Evolutionary conservation across 1,140 invertebrate genomes (phyloP).

Genomic region (Drosophila subobscura): DNA sequence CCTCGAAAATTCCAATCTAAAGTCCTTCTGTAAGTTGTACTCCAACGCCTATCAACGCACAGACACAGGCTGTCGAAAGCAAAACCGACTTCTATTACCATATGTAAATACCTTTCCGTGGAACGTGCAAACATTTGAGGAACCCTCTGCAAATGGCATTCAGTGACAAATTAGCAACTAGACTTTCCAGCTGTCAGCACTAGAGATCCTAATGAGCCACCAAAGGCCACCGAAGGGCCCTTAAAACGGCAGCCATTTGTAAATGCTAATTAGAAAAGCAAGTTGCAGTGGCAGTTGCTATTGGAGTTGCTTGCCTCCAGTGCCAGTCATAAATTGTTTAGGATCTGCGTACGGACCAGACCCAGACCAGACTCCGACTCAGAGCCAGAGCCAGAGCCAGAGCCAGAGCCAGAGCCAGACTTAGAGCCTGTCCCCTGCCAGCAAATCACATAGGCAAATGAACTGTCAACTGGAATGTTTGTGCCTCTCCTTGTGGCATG

Average conservation of each 20-base stretch:
- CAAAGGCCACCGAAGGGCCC: conserved; percentile 36
- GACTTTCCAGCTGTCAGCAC: conserved; percentile 53
- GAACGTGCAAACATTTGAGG: conserved; percentile 20
- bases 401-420: too few species aligned
- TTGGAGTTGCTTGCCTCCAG: conserved; percentile 21
- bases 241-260: conserved; percentile 62
- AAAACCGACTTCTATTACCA: conserved; percentile 11
- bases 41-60: too few species aligned
- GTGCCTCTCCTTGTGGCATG: conserved; percentile 49
- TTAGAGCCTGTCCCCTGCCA: conserved; percentile 1
- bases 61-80: too few species aligned
- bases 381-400: too few species aligned
- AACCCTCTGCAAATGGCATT: conserved; percentile 40
- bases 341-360: conserved; percentile 28
- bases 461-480: conserved; percentile 78
- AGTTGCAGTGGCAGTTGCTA: conserved; percentile 29
- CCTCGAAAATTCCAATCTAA: too few species aligned
- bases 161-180: conserved; percentile 45
- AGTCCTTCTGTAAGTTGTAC: too few species aligned
- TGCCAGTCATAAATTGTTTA: conserved; percentile 61
- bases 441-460: conserved; percentile 73
- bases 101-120: conserved; percentile 6
- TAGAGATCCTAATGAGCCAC: conserved; percentile 57
- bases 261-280: conserved; percentile 80
- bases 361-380: too few species aligned